Conservation (phyloP, 2,797 vertebrate genomes). For the Mus spretus region DNA sequence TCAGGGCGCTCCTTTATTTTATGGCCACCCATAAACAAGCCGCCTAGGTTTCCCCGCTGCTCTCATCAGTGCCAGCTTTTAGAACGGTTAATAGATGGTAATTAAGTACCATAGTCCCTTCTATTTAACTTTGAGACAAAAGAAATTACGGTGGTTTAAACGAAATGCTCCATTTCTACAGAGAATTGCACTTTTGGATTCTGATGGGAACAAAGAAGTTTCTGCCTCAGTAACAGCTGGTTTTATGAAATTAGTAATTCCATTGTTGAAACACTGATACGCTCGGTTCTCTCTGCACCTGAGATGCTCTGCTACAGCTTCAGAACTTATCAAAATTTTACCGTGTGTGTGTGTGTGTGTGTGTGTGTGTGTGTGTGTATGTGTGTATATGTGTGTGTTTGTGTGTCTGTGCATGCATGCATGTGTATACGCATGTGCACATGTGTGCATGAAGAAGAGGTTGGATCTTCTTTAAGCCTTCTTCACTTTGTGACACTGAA, state of each 20-base stretch:
- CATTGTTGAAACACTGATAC: neutral
- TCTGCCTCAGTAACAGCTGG: neutral
- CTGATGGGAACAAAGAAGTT: neutral
- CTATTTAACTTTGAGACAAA: conserved; percentile 45
- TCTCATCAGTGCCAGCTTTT: conserved; percentile 5
- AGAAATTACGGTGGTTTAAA: conserved; percentile 59
- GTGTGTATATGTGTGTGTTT: too few species aligned
- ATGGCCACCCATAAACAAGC: conserved; percentile 27
- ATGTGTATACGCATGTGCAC: too few species aligned
- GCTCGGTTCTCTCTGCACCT: neutral
- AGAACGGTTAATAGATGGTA: neutral
- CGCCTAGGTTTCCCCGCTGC: neutral
- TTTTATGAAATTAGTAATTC: neutral
- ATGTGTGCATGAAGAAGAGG: neutral
- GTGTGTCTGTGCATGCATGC: too few species aligned
- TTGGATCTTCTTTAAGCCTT: neutral
- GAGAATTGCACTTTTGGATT: neutral
- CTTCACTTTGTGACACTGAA: neutral
- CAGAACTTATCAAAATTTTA: neutral
- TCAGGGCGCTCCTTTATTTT: conserved; percentile 36
- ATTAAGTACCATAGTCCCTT: conserved; percentile 18
- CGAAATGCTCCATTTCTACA: neutral
- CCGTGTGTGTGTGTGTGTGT: too few species aligned
- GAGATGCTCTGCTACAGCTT: neutral
- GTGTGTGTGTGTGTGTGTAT: too few species aligned